Evolutionary conservation across 1,140 invertebrate genomes (phyloP).

Genomic region (Papilio polytes): DNA sequence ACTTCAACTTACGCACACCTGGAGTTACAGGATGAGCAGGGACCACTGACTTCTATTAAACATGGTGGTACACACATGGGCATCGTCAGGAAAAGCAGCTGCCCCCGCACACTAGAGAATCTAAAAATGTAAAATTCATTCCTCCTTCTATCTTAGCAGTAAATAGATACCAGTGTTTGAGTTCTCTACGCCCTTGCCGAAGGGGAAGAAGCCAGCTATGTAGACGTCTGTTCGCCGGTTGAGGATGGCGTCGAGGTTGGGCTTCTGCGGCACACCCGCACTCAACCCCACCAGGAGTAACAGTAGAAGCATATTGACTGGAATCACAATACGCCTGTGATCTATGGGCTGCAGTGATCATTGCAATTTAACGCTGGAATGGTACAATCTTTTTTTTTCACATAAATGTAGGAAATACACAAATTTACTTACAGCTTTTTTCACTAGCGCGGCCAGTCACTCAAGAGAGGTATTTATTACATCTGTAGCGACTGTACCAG

Average conservation of each 20-base stretch:
- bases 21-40: neutral
- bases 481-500: no score
- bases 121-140: neutral
- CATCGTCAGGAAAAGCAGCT: no score
- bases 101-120: no score
- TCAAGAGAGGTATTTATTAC: no score
- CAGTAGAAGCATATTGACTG: slow-evolving; percentile 49
- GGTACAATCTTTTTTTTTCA: no score
- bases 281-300: slow-evolving; percentile 44
- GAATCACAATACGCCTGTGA: neutral
- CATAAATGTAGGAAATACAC: neutral
- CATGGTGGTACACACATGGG: no score
- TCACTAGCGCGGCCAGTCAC: neutral
- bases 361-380: no score
- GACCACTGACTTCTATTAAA: neutral
- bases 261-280: slow-evolving; percentile 72
- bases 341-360: no score
- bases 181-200: slow-evolving; percentile 90
- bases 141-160: neutral
- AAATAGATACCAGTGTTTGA: slow-evolving; percentile 85
- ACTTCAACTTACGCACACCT: neutral
- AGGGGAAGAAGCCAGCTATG: slow-evolving; percentile 96
- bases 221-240: slow-evolving; percentile 88
- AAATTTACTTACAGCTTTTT: neutral
- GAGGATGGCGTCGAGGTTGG: slow-evolving; percentile 79